Evolutionary conservation across 1,140 invertebrate species (phyloP).

Genomic region (Panulirus ornatus): DNA sequence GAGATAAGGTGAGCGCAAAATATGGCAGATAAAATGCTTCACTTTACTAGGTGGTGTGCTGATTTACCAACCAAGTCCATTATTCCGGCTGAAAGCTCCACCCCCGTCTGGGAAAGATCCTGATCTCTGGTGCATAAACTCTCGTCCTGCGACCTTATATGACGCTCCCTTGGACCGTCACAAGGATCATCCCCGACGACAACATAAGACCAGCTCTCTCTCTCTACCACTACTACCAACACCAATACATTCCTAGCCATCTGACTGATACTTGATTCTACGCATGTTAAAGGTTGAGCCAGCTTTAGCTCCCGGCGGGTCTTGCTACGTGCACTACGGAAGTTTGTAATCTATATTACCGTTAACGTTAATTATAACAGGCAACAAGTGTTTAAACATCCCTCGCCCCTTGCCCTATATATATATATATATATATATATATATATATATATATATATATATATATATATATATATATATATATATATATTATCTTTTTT

Average conservation of each 20-base stretch:
- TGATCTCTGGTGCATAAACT: not conserved
- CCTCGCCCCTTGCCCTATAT: not conserved
- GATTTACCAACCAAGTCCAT: not conserved
- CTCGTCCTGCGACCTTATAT: not conserved
- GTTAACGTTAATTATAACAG: no score
- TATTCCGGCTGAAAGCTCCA: not conserved
- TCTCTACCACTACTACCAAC: no score
- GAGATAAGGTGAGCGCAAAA: not conserved
- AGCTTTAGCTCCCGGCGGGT: no score
- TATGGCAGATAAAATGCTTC: not conserved
- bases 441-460: slow-evolving; percentile 22
- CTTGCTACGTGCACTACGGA: no score
- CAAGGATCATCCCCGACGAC: not conserved
- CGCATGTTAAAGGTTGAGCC: no score
- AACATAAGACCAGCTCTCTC: not conserved
- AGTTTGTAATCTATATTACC: no score
- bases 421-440: slow-evolving; percentile 25
- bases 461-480: slow-evolving; percentile 47
- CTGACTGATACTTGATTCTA: no score
- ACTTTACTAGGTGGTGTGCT: not conserved
- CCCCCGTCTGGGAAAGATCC: not conserved
- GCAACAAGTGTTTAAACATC: no score
- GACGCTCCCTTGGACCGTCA: not conserved
- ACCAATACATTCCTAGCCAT: no score
- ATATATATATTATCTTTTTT: slow-evolving; percentile 30